Conservation (phyloP, 2,113 vertebrate species). For the Peromyscus polionotus region DNA sequence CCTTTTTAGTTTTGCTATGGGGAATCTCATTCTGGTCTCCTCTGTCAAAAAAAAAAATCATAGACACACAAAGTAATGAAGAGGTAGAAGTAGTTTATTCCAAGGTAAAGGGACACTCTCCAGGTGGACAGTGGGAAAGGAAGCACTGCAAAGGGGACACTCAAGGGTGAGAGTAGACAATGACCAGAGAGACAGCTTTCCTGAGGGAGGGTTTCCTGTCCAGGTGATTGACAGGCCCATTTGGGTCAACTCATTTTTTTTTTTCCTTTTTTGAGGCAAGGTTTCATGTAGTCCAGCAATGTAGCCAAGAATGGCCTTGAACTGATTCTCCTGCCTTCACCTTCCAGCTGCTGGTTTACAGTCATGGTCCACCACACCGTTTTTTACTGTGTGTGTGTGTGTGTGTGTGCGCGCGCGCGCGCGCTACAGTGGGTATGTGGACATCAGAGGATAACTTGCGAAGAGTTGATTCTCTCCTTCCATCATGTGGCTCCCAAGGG, state of each 20-base stretch:
- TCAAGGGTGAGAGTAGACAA: background rate
- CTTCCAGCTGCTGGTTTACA: background rate
- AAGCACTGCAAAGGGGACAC: background rate
- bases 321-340: background rate
- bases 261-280: background rate
- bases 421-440: background rate
- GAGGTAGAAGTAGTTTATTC: background rate
- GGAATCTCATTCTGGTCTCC: background rate
- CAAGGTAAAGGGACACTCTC: background rate
- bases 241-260: background rate
- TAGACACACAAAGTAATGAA: background rate
- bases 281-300: background rate
- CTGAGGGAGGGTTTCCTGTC: background rate
- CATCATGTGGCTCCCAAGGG: background rate
- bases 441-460: background rate
- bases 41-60: background rate
- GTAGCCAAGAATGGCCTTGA: background rate
- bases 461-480: background rate
- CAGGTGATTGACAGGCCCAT: background rate
- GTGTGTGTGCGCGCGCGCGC: background rate
- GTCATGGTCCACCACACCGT: background rate
- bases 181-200: background rate
- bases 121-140: background rate
- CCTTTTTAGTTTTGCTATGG: background rate
- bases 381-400: background rate